Conservation (phyloP, 1,140 invertebrate species). For the Marisa cornuarietis region DNA sequence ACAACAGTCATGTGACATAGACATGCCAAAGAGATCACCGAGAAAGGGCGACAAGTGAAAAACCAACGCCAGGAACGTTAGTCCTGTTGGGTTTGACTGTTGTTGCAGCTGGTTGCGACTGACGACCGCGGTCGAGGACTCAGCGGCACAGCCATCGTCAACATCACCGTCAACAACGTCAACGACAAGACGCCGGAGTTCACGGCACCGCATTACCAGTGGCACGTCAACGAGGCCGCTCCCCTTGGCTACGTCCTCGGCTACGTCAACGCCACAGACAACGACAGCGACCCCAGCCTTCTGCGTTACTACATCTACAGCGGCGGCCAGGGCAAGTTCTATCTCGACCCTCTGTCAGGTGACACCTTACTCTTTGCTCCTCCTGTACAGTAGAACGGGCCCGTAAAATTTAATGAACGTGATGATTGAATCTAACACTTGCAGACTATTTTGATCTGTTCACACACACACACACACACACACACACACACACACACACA, state of each 20-base stretch:
- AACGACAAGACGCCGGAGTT: constrained; percentile 93
- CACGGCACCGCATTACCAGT: constrained; percentile 39
- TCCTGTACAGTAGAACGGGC: too few species aligned
- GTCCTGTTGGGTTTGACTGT: background rate
- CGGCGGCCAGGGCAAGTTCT: constrained; percentile 35
- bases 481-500: too few species aligned
- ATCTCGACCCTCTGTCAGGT: constrained; percentile 13
- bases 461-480: too few species aligned
- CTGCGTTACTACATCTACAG: constrained; percentile 25
- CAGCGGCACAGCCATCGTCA: constrained; percentile 59
- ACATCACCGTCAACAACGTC: constrained; percentile 74
- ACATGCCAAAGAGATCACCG: too few species aligned
- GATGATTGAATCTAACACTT: too few species aligned
- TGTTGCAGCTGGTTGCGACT: constrained; percentile 3
- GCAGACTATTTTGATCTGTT: too few species aligned
- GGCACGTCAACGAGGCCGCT: constrained; percentile 80
- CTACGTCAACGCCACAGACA: constrained; percentile 48
- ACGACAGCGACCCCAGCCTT: constrained; percentile 47
- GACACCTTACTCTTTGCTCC: too few species aligned
- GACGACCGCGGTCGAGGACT: constrained; percentile 46
- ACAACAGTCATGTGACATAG: too few species aligned
- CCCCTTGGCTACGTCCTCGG: constrained; percentile 36
- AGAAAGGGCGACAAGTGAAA: too few species aligned
- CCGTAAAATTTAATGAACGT: too few species aligned
- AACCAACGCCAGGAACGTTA: too few species aligned